Percentiles rank a stretch among this genome's conserved stretches.
phyloP scores from a whole-genome alignment of 2,113 vertebrate species.

The human region GRCh38 chr11:113253001-113253500 shows the following conservation, averaged over 20 bases:
- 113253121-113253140: constrained; percentile 20
- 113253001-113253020: neutral
- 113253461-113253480: neutral
- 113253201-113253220: constrained; percentile 15
- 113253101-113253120: neutral
- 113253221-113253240: neutral
- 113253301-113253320: neutral
- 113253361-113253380: neutral
- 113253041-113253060: neutral
- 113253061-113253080: neutral
- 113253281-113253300: neutral
- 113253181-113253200: neutral
- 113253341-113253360: neutral
- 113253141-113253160: neutral
- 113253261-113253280: neutral
- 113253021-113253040: neutral
- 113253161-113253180: neutral
- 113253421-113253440: neutral
- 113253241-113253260: neutral
- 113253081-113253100: neutral
- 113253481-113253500: neutral
- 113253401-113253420: neutral
- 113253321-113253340: neutral
- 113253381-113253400: neutral
- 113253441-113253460: neutral